These are phyloP conservation scores for Thymallus thymallus DNA, from an alignment of 2,113 vertebrate genomes.

Conservation along the genomic window DNA sequence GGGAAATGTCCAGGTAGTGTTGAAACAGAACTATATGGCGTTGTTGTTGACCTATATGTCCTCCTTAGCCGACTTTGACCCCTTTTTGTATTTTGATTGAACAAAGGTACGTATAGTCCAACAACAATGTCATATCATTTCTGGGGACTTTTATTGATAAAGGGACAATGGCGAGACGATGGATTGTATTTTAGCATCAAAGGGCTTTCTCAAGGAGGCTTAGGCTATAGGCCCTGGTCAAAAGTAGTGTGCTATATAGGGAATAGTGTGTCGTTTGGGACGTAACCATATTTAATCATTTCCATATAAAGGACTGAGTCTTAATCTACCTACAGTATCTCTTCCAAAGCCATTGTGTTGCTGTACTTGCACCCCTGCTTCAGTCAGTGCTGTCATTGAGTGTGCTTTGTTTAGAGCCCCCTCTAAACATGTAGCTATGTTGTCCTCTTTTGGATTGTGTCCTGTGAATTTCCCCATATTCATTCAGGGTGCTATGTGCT, in stretches of 20 bases:
- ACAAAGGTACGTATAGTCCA: background rate
- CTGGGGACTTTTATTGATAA: background rate
- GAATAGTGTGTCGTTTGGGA: no score
- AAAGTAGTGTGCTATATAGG: no score
- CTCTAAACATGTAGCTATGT: background rate
- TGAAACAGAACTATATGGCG: background rate
- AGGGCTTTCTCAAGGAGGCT: constrained; percentile 4
- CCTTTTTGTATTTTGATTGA: background rate
- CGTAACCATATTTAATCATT: no score
- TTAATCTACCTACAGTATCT: background rate
- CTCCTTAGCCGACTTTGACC: constrained; percentile 30
- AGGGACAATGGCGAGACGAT: background rate
- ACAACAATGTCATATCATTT: background rate
- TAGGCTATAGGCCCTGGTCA: background rate
- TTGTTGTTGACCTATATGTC: no score
- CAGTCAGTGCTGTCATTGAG: no score
- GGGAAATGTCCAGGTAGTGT: constrained; percentile 20
- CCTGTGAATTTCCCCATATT: no score
- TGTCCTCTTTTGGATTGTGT: background rate
- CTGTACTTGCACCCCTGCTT: no score
- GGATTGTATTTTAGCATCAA: constrained; percentile 6
- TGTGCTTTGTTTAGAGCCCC: no score
- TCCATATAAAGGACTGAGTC: background rate
- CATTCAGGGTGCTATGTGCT: background rate
- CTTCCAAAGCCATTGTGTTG: constrained; percentile 17